A percentile compares a stretch with the other conserved stretches of the same genome.
Conservation (phyloP, 2,113 vertebrate species). For the Polypterus bichir region DNA sequence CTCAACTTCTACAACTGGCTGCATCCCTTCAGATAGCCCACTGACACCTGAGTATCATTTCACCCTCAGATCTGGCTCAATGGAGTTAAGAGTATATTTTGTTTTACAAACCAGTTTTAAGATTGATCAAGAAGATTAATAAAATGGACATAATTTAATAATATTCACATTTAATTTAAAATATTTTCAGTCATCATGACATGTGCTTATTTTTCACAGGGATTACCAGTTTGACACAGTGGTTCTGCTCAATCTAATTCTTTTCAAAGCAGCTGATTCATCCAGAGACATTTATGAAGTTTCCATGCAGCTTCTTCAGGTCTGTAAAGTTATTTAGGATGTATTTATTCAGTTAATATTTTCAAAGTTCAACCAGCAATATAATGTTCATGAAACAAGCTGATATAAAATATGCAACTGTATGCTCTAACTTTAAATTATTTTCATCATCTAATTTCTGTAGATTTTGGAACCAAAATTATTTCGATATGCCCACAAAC, state of each 20-base stretch:
- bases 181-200: constrained; percentile 18
- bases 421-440: neutral
- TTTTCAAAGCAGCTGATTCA: constrained; percentile 96
- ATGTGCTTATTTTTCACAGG: constrained; percentile 37
- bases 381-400: neutral
- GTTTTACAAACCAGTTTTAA: too few species aligned
- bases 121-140: too few species aligned
- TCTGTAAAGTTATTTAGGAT: constrained; percentile 34
- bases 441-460: constrained; percentile 5
- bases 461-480: constrained; percentile 96
- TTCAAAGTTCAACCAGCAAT: neutral
- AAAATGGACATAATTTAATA: neutral
- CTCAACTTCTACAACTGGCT: too few species aligned
- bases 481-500: constrained; percentile 93
- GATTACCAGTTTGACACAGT: constrained; percentile 98
- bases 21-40: too few species aligned
- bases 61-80: too few species aligned
- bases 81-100: too few species aligned
- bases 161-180: constrained; percentile 11
- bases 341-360: neutral
- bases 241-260: constrained; percentile 91
- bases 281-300: constrained; percentile 90
- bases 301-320: constrained; percentile 97
- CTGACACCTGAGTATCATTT: too few species aligned
- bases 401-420: neutral